Evolutionary conservation across 2,797 vertebrate genomes (phyloP).

Genomic region (Rhinella marina): DNA sequence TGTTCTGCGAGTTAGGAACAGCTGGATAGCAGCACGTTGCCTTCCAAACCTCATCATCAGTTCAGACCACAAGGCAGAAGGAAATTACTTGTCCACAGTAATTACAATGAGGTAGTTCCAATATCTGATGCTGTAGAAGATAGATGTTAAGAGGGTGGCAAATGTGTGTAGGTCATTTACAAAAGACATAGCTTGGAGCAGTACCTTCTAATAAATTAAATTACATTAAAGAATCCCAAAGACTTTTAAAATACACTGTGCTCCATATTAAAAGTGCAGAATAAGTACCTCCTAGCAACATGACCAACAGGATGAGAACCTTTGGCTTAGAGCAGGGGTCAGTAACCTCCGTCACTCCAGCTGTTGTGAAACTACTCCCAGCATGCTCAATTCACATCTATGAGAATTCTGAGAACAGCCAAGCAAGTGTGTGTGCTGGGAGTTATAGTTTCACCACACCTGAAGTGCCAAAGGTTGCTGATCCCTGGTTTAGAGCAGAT

Average conservation of each 20-base stretch:
- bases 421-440: too few relatives aligned
- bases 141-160: background rate
- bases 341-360: too few relatives aligned
- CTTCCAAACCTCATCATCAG: background rate
- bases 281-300: background rate
- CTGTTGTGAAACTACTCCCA: too few relatives aligned
- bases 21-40: conserved; percentile 5
- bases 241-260: background rate
- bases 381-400: too few relatives aligned
- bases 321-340: too few relatives aligned
- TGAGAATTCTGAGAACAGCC: too few relatives aligned
- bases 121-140: background rate
- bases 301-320: background rate
- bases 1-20: conserved; percentile 5
- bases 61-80: background rate
- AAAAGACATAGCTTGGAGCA: background rate
- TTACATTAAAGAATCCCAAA: background rate
- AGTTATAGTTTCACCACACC: too few relatives aligned
- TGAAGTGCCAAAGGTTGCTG: too few relatives aligned
- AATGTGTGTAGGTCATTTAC: background rate
- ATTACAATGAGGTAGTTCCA: background rate
- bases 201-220: background rate
- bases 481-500: background rate
- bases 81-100: background rate
- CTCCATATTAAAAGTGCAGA: background rate